Conservation (phyloP, 2,113 vertebrate genomes). For the Dromiciops gliroides region DNA sequence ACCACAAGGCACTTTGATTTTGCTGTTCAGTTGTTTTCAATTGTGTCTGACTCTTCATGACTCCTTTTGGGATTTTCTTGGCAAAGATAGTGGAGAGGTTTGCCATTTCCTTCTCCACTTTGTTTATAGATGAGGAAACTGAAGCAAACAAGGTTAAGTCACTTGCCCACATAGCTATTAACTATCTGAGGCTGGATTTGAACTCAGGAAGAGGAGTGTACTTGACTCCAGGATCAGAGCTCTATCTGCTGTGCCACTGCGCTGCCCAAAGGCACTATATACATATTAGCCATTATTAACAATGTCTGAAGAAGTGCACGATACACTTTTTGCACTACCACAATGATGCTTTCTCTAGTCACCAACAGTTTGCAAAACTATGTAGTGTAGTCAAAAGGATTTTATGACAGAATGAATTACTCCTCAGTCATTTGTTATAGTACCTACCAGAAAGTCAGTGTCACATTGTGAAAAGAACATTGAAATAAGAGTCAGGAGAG, state of each 20-base stretch:
- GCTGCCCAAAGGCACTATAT: background rate
- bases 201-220: background rate
- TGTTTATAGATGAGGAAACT: background rate
- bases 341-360: background rate
- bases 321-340: constrained; percentile 24
- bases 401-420: background rate
- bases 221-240: background rate
- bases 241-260: background rate
- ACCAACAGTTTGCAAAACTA: background rate
- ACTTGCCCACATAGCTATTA: background rate
- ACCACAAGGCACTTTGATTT: background rate
- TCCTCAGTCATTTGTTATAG: background rate
- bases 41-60: background rate
- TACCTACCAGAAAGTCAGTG: background rate
- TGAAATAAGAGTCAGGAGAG: background rate
- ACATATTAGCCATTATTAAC: background rate
- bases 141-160: background rate
- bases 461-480: background rate
- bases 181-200: background rate
- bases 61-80: background rate
- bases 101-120: background rate
- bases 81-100: background rate
- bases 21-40: background rate
- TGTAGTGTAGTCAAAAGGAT: background rate
- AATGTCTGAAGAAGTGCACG: background rate